Percentiles rank a stretch among this genome's conserved stretches.
These are phyloP conservation scores for Manis javanica DNA, from an alignment of 2,797 vertebrate genomes.

Conservation along the genomic window DNA sequence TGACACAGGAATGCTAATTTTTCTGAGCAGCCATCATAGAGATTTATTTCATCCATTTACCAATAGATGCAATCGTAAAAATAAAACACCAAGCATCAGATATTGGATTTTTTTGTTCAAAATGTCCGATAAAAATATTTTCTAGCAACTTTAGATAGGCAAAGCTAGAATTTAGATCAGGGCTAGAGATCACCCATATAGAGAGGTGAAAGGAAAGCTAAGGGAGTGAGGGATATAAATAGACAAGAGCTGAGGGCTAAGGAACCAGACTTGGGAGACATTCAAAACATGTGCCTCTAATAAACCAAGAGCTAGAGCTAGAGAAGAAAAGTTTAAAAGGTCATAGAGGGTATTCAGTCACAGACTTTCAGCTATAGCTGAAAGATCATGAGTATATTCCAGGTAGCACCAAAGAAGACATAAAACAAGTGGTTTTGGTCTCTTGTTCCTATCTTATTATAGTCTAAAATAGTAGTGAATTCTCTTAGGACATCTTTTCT, in stretches of 20 bases:
- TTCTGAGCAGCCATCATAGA: background rate
- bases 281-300: background rate
- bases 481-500: conserved; percentile 21
- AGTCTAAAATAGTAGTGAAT: conserved; percentile 42
- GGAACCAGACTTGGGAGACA: background rate
- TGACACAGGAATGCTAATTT: background rate
- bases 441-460: conserved; percentile 14
- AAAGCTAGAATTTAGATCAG: conserved; percentile 60
- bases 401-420: background rate
- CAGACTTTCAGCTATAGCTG: background rate
- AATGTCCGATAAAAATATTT: conserved; percentile 4
- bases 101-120: background rate
- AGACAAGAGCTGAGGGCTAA: background rate
- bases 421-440: background rate
- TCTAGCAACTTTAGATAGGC: conserved; percentile 35
- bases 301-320: background rate
- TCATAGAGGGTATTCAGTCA: background rate
- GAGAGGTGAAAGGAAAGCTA: background rate
- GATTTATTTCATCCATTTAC: background rate
- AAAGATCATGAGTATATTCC: background rate
- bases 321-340: conserved; percentile 46
- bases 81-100: background rate
- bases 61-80: background rate
- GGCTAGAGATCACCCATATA: background rate
- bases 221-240: conserved; percentile 19